Conservation (phyloP, 1,140 invertebrate genomes). For the Aphidius gifuensis region DNA sequence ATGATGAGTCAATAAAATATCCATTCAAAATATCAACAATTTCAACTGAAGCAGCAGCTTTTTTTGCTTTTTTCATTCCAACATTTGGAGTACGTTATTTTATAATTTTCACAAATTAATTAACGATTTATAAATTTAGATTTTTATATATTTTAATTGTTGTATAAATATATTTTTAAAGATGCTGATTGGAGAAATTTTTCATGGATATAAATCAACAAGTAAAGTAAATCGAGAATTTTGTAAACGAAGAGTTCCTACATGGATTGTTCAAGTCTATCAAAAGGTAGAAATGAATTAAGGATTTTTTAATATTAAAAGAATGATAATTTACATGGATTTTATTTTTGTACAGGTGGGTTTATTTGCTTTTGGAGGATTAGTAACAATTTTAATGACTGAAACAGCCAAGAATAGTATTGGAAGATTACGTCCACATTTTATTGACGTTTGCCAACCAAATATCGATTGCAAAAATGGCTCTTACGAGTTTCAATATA, state of each 20-base stretch:
- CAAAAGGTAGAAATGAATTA: constrained; percentile 46
- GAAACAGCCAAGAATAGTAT: constrained; percentile 90
- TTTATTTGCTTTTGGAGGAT: constrained; percentile 80
- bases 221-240: constrained; percentile 49
- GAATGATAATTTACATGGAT: not conserved
- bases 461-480: constrained; percentile 58
- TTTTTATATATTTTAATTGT: no score
- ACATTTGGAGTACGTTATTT: no score
- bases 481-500: constrained; percentile 53
- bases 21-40: no score
- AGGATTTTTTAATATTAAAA: not conserved
- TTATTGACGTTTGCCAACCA: constrained; percentile 73
- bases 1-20: no score
- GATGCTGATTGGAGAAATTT: constrained; percentile 65
- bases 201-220: constrained; percentile 54
- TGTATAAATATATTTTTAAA: constrained; percentile 43
- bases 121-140: no score
- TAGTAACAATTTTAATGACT: constrained; percentile 76
- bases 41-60: no score
- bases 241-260: constrained; percentile 61
- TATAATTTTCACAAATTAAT: no score
- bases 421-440: constrained; percentile 88
- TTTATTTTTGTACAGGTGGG: constrained; percentile 56
- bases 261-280: constrained; percentile 72
- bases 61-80: no score